Conservation (phyloP, 2,888 invertebrate genomes). For the Trisateles emortualis region DNA sequence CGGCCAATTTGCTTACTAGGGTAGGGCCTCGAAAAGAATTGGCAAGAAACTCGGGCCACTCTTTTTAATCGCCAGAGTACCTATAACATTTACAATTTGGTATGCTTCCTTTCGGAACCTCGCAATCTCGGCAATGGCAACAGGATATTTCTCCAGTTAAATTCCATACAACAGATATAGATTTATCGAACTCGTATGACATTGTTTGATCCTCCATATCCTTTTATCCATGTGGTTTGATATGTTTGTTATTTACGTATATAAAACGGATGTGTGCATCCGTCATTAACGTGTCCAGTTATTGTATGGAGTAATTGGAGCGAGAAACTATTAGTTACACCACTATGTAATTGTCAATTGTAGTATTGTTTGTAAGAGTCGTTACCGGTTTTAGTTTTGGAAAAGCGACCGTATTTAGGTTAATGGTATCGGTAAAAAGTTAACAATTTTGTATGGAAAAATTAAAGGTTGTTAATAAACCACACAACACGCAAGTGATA, state of each 20-base stretch:
- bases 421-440: not conserved
- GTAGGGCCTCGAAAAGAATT: no score
- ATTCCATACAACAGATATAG: conserved; percentile 20
- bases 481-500: no score
- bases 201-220: conserved; percentile 42
- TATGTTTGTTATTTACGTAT: conserved; percentile 56
- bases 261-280: conserved; percentile 71
- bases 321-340: conserved; percentile 61
- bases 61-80: no score
- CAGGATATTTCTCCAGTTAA: not conserved
- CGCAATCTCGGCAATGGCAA: no score
- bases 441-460: not conserved
- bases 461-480: not conserved
- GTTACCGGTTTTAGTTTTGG: conserved; percentile 1
- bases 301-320: conserved; percentile 72
- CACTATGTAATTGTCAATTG: conserved; percentile 49
- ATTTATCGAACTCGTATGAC: conserved; percentile 14
- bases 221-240: conserved; percentile 47
- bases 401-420: not conserved
- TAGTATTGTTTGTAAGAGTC: conserved; percentile 24
- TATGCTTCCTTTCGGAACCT: no score
- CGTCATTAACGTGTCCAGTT: conserved; percentile 63
- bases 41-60: no score
- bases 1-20: no score
- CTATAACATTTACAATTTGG: no score